phyloP scores from a whole-genome alignment of 2,113 vertebrate genomes.

The Tapirus terrestris region DNA sequence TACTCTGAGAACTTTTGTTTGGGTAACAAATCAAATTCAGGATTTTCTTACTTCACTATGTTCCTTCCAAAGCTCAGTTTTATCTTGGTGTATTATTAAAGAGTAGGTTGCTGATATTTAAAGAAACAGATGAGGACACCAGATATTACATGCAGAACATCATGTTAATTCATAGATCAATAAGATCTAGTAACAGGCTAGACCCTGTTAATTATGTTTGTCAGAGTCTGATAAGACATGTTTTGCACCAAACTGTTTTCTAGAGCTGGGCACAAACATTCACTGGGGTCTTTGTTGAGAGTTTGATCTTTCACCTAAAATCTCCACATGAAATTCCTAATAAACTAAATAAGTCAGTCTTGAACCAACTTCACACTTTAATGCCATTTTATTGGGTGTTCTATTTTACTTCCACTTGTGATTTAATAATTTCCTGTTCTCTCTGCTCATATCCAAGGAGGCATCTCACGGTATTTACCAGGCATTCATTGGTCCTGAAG shows the following conservation, averaged over 20 bases:
- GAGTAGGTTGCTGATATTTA: conserved; percentile 45
- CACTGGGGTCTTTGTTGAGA: background rate
- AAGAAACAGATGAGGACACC: conserved; percentile 51
- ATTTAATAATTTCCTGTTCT: conserved; percentile 70
- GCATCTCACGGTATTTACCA: conserved; percentile 41
- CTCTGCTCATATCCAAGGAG: background rate
- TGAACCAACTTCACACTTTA: conserved; percentile 47
- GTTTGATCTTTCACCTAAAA: background rate
- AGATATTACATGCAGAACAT: conserved; percentile 39
- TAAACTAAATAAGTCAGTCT: conserved; percentile 2
- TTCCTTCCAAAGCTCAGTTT: conserved; percentile 19
- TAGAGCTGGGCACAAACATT: background rate
- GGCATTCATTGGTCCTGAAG: conserved; percentile 67
- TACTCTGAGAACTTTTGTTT: conserved; percentile 30
- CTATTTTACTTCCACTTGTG: conserved; percentile 57
- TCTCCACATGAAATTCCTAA: conserved; percentile 32
- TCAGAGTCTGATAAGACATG: background rate
- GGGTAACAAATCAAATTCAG: background rate
- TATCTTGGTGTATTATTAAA: conserved; percentile 2
- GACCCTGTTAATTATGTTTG: conserved; percentile 8
- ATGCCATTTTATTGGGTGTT: conserved; percentile 46
- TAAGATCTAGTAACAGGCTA: conserved; percentile 3
- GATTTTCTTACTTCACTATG: background rate
- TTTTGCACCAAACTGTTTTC: background rate
- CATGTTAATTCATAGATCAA: conserved; percentile 38